These are phyloP conservation scores for Oegoconia quadripuncta DNA, from an alignment of 2,888 invertebrate species.

Conservation along the genomic window DNA sequence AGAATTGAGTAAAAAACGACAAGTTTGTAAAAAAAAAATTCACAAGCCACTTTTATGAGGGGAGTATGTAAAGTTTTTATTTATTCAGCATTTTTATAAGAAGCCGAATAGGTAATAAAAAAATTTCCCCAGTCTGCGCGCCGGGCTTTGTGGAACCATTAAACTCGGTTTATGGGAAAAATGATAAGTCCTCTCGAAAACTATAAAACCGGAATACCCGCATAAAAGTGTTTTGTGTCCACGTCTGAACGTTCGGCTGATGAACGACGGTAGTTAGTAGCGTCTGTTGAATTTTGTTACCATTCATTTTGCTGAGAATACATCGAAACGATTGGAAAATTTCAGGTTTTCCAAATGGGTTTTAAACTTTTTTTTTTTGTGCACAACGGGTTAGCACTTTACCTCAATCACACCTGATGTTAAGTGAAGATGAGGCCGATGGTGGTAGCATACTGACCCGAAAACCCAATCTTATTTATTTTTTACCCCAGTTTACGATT, in stretches of 20 bases:
- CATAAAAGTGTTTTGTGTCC: constrained; percentile 52
- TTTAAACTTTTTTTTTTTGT: no score
- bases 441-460: no score
- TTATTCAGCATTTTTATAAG: constrained; percentile 12
- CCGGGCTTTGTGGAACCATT: constrained; percentile 36
- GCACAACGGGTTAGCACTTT: no score
- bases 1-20: background rate
- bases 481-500: no score
- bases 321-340: background rate
- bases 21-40: constrained; percentile 1
- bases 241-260: constrained; percentile 43
- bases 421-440: no score
- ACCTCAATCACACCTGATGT: no score
- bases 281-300: background rate
- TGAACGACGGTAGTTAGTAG: constrained; percentile 20
- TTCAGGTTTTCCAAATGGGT: no score
- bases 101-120: constrained; percentile 10
- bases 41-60: background rate
- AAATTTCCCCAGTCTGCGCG: background rate
- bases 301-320: background rate
- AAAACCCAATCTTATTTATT: no score
- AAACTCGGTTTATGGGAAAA: constrained; percentile 53
- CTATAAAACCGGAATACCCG: constrained; percentile 48
- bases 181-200: constrained; percentile 60
- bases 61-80: constrained; percentile 6